Conservation (phyloP, 2,888 invertebrate species). For the Sphaerophoria rueppellii region DNA sequence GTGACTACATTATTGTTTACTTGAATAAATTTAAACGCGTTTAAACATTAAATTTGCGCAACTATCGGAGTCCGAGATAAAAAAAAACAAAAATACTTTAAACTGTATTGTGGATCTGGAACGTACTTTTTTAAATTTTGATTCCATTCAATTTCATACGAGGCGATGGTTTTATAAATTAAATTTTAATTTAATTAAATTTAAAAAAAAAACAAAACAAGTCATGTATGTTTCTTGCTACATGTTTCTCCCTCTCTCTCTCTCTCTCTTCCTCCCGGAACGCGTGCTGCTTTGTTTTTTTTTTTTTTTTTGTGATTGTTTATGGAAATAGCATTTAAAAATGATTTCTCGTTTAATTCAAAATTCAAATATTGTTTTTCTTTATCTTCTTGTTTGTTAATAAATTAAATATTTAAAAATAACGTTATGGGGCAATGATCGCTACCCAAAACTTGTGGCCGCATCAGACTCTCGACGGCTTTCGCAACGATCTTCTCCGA, state of each 20-base stretch:
- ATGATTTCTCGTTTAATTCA: slow-evolving; percentile 8
- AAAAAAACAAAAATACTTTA: background rate
- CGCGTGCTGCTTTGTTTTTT: too few species aligned
- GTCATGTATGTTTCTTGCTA: slow-evolving; percentile 56
- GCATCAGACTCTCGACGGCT: slow-evolving; percentile 93
- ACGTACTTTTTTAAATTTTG: slow-evolving; percentile 6
- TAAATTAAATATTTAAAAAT: slow-evolving; percentile 84
- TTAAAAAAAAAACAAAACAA: slow-evolving; percentile 29
- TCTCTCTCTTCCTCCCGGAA: background rate
- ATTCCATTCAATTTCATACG: background rate
- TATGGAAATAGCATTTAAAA: background rate
- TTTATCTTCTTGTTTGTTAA: background rate
- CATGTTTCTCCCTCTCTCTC: slow-evolving; percentile 8
- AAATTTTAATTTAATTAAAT: too few species aligned
- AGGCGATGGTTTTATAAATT: background rate
- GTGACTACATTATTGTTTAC: slow-evolving; percentile 18
- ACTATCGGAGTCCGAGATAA: background rate
- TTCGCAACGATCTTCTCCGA: slow-evolving; percentile 90
- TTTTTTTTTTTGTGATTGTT: background rate
- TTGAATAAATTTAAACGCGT: slow-evolving; percentile 13
- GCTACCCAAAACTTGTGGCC: slow-evolving; percentile 92
- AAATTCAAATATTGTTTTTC: background rate
- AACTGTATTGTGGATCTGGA: background rate
- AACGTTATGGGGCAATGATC: slow-evolving; percentile 97
- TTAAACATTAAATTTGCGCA: background rate